phyloP scores from a whole-genome alignment of 2,113 vertebrate species.

The Paratilapia polleni region DNA sequence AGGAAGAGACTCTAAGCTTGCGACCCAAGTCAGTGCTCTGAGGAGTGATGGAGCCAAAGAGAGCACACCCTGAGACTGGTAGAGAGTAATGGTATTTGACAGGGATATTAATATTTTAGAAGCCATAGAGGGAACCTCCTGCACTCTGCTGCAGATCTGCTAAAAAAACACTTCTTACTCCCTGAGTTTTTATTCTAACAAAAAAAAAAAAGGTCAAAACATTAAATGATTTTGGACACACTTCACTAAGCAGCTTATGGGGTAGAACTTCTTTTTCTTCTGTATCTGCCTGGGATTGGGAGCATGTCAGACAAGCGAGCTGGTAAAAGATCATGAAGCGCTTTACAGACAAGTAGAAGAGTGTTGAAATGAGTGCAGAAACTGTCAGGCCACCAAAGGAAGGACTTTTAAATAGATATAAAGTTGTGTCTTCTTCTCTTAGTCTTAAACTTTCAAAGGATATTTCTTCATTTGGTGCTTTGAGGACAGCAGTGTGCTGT shows the following conservation, averaged over 20 bases:
- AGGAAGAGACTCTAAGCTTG: neutral
- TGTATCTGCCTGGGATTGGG: neutral
- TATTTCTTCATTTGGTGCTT: neutral
- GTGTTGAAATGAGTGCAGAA: neutral
- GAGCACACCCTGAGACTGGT: conserved; percentile 45
- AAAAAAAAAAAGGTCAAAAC: neutral
- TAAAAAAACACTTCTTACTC: conserved; percentile 26
- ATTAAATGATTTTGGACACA: neutral
- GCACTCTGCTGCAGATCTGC: conserved; percentile 26
- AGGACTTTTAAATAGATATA: neutral
- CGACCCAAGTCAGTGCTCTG: conserved; percentile 33
- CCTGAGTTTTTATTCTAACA: conserved; percentile 18
- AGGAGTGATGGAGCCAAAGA: conserved; percentile 50
- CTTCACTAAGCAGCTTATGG: neutral
- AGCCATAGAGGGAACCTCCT: conserved; percentile 38
- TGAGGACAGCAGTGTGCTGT: no score
- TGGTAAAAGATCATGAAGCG: neutral
- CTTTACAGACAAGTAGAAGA: neutral
- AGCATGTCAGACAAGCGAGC: neutral
- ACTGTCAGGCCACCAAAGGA: neutral
- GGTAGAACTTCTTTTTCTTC: neutral
- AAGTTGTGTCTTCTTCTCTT: neutral
- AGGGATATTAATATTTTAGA: conserved; percentile 72
- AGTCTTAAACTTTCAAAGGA: neutral
- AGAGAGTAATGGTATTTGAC: conserved; percentile 65